phyloP scores from a whole-genome alignment of 2,113 vertebrate genomes.

The Psammodynastes pulverulentus region DNA sequence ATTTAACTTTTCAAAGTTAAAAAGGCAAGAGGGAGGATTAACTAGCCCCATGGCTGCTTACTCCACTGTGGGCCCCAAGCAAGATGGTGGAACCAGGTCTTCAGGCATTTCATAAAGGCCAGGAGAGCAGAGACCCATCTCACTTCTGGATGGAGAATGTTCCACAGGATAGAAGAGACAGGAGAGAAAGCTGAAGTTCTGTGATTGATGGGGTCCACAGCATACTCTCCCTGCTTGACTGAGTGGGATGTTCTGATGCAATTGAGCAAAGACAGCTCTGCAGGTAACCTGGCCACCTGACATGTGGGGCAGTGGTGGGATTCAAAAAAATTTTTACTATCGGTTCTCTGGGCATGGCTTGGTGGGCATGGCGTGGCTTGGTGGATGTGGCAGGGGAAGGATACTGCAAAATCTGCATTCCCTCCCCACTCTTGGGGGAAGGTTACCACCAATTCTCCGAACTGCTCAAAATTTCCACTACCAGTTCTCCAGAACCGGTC shows the following conservation, averaged over 20 bases:
- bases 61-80: no score
- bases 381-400: no score
- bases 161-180: no score
- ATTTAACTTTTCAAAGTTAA: background rate
- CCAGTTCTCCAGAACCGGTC: no score
- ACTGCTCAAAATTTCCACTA: no score
- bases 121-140: background rate
- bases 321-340: no score
- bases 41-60: no score
- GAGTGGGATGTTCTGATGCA: background rate
- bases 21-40: background rate
- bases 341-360: no score
- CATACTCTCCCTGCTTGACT: background rate
- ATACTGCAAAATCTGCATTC: no score
- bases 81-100: background rate
- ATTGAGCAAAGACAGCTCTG: background rate
- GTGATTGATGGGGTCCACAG: background rate
- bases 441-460: no score
- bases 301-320: background rate
- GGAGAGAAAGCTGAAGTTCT: background rate
- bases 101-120: background rate
- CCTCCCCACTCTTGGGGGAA: no score
- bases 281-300: background rate
- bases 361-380: no score
- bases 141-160: background rate